A percentile compares a stretch with the other conserved stretches of the same genome.
phyloP scores from a whole-genome alignment of 2,888 invertebrate species.

The Cosmia pyralina region DNA sequence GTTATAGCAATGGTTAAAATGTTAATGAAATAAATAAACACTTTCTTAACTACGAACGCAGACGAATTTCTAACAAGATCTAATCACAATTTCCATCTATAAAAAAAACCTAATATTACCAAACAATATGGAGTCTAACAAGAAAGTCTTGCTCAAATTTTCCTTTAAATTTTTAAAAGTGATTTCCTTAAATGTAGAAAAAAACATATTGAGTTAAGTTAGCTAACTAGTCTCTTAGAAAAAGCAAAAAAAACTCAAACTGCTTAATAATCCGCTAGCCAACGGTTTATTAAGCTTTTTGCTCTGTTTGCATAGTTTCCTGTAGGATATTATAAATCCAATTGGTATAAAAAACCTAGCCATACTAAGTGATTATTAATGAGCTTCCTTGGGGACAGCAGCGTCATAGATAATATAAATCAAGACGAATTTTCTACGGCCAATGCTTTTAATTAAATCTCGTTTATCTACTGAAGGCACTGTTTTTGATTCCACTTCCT shows the following conservation, averaged over 20 bases:
- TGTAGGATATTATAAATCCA: background rate
- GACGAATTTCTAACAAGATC: background rate
- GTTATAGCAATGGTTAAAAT: too few species aligned
- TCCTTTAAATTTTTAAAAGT: too few species aligned
- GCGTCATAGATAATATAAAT: background rate
- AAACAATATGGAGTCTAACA: too few species aligned
- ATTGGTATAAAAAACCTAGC: background rate
- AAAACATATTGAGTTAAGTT: background rate
- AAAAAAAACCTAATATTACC: too few species aligned
- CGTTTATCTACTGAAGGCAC: too few species aligned
- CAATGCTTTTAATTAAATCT: background rate
- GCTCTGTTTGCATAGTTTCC: background rate
- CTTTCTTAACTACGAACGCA: background rate
- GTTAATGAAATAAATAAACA: too few species aligned
- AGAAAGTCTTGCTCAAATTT: too few species aligned
- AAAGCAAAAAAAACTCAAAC: too few species aligned
- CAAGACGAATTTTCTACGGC: background rate
- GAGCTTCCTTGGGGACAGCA: background rate
- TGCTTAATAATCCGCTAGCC: too few species aligned
- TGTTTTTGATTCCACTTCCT: background rate
- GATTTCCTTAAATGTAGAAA: background rate
- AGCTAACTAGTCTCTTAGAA: too few species aligned
- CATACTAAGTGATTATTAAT: conserved; percentile 22
- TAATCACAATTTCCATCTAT: too few species aligned
- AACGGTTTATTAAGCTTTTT: background rate